Base-by-base conservation (phyloP, 2,797 vertebrate species). In the Craterocephalus amniculus region DNA sequence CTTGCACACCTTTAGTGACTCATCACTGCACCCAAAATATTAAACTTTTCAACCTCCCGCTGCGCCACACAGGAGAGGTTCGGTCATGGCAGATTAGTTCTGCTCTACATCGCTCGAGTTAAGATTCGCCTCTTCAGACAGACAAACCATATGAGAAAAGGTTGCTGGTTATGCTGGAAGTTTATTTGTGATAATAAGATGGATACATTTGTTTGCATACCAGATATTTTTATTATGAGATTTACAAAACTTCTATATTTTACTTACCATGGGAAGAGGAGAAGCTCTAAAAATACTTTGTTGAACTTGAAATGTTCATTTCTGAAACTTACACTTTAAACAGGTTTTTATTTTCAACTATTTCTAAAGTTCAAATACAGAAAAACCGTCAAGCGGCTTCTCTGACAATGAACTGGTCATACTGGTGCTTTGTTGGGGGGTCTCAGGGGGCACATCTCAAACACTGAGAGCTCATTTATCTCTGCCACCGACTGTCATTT, bases 1-100 rank as follows among this genome's bases (percentile, higher is more conserved):
- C 67, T 76, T 74, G 83, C 79, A 87, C 70, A 75, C 57, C 64
- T 72, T 55, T 70, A 27, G 58, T 93, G 91, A 93, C 69, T 92
- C 88, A 92, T 63, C 70, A 36, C 71, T 66, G 8, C 34, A 72
- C 43, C 58, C 6, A 61, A 72, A 84, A 78, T 73, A 72, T 52
- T 65, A 32, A 24, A 14, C 67, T 57, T 36, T 64, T 29, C n/a
- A 71, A 34, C 43, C 57, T 40, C 55, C 51, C 56, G 63, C 65
- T 29, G 48, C 36, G 63, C 49, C 22, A 40, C 45, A 18, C 22
- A 13, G 64, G 34, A 65, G 58, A 45, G 3, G 31, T 27, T 60
- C 54, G 14, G 6, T 35, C 49, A 52, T n/a, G 45, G 45, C 20
- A 48, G 48, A 24, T 51, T 51, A 24, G 10, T 24, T 12, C 22